Percentiles rank a stretch among this genome's conserved stretches.
Evolutionary conservation across 2,888 invertebrate species (phyloP).

Genomic region (Prenolepis imparis): DNA sequence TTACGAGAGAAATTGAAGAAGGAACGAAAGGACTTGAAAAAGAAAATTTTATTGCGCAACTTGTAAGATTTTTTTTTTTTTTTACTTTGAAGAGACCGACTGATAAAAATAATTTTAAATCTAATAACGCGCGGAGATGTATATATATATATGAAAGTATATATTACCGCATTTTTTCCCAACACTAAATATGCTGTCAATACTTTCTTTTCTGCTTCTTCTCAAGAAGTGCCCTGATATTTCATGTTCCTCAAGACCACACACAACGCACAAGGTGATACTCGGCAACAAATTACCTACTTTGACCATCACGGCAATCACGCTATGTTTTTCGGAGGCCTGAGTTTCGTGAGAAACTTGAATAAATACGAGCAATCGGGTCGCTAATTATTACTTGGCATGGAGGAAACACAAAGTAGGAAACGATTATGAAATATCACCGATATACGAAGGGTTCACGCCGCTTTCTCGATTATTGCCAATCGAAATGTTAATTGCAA

Average conservation of each 20-base stretch:
- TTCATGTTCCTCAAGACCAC: conserved; percentile 4
- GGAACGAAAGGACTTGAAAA: neutral
- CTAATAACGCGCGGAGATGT: no score
- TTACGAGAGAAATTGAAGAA: neutral
- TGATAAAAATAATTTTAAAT: neutral
- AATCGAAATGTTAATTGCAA: conserved; percentile 39
- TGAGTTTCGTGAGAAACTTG: conserved; percentile 38
- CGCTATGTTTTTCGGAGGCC: conserved; percentile 13
- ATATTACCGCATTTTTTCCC: neutral
- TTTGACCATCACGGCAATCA: conserved; percentile 10
- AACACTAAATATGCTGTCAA: neutral
- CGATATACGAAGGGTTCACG: neutral
- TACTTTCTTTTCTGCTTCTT: neutral
- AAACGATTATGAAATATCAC: conserved; percentile 42
- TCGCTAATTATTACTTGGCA: conserved; percentile 20
- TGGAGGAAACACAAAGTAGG: conserved; percentile 27
- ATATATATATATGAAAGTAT: neutral
- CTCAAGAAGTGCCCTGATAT: neutral
- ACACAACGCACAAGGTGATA: conserved; percentile 16
- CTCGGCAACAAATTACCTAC: conserved; percentile 20
- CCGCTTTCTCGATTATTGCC: conserved; percentile 19
- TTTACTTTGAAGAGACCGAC: neutral
- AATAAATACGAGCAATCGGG: conserved; percentile 25
- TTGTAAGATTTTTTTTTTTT: neutral
- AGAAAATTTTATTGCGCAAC: neutral